Evolutionary conservation across 2,113 vertebrate species (phyloP).

Genomic region (Phycodurus eques): DNA sequence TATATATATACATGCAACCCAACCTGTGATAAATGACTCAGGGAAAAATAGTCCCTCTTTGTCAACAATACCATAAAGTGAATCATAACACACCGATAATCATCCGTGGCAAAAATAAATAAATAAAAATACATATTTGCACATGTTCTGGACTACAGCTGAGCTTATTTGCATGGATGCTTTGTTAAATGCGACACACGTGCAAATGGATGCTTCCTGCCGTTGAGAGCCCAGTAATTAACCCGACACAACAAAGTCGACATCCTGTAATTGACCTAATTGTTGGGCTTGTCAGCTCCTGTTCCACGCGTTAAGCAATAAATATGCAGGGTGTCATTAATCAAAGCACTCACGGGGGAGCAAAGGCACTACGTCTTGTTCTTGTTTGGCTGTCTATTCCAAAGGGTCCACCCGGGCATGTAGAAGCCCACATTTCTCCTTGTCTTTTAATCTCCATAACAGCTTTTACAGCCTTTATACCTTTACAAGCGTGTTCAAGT

Average conservation of each 20-base stretch:
- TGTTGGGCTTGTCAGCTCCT: conserved; percentile 68
- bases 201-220: conserved; percentile 49
- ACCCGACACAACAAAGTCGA: conserved; percentile 66
- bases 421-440: conserved; percentile 20
- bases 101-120: conserved; percentile 23
- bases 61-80: conserved; percentile 13
- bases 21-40: conserved; percentile 28
- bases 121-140: not conserved
- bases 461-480: conserved; percentile 51
- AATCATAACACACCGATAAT: conserved; percentile 1
- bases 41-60: conserved; percentile 15
- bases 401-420: conserved; percentile 31
- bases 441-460: conserved; percentile 37
- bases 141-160: conserved; percentile 35
- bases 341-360: conserved; percentile 49
- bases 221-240: conserved; percentile 61
- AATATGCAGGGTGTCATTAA: conserved; percentile 64
- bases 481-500: conserved; percentile 56
- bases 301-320: conserved; percentile 61
- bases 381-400: conserved; percentile 42
- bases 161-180: conserved; percentile 63
- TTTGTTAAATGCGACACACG: conserved; percentile 60
- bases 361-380: conserved; percentile 31
- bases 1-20: conserved; percentile 3
- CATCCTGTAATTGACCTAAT: conserved; percentile 70